Evolutionary conservation across 2,113 vertebrate species (phyloP).

Genomic region (Alligator sinensis): DNA sequence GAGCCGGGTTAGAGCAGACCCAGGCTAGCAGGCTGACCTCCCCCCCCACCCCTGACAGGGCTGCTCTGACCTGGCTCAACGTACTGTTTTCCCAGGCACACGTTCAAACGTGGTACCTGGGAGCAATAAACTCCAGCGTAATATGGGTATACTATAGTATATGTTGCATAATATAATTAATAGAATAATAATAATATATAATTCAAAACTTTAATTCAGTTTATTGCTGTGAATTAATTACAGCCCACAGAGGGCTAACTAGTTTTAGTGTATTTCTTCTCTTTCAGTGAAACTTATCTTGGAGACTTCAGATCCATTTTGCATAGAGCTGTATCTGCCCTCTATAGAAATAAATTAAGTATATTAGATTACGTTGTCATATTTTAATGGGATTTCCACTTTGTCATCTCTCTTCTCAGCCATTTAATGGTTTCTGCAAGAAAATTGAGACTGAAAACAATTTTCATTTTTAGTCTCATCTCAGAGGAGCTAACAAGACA

Average conservation of each 20-base stretch:
- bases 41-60: too few species aligned
- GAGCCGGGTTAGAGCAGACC: too few species aligned
- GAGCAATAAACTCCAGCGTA: too few species aligned
- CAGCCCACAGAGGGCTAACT: neutral
- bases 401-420: neutral
- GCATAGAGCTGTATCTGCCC: neutral
- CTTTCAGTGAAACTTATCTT: neutral
- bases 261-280: neutral
- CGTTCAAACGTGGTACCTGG: too few species aligned
- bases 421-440: neutral
- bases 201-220: too few species aligned
- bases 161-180: too few species aligned
- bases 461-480: neutral
- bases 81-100: too few species aligned
- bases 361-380: neutral
- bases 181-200: too few species aligned
- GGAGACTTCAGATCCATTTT: neutral
- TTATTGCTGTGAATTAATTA: too few species aligned
- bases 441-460: neutral
- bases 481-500: neutral
- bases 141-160: too few species aligned
- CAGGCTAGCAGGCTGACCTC: too few species aligned
- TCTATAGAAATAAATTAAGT: neutral
- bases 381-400: neutral
- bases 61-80: too few species aligned